These are phyloP conservation scores for Cyprinodon brontotheroides DNA, from an alignment of 2,113 vertebrate genomes.

Conservation along the genomic window DNA sequence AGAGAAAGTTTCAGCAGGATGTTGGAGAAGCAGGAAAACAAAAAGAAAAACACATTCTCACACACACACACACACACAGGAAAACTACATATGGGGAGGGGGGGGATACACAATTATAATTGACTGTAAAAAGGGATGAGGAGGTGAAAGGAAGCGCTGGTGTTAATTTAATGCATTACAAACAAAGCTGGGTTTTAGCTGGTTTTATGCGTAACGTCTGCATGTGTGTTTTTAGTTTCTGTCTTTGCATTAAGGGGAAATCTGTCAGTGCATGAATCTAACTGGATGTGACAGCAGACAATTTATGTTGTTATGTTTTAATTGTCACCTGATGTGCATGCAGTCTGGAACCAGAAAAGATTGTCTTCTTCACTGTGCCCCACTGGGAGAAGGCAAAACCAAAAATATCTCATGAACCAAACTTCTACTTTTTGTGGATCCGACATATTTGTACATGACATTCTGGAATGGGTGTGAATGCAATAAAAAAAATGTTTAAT, in stretches of 20 bases:
- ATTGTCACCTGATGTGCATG: slow-evolving; percentile 80
- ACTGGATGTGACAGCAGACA: slow-evolving; percentile 79
- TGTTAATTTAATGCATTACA: slow-evolving; percentile 64
- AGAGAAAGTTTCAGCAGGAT: slow-evolving; percentile 60
- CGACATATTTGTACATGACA: slow-evolving; percentile 20
- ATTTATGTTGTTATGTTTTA: slow-evolving; percentile 82
- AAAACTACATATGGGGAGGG: slow-evolving; percentile 69
- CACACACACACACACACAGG: background rate
- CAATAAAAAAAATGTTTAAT: background rate
- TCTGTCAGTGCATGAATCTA: slow-evolving; percentile 65
- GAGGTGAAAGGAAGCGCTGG: slow-evolving; percentile 38
- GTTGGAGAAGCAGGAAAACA: slow-evolving; percentile 16
- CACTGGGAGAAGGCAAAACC: slow-evolving; percentile 20
- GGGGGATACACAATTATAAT: slow-evolving; percentile 56
- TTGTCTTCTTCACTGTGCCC: slow-evolving; percentile 41
- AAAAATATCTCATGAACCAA: slow-evolving; percentile 29
- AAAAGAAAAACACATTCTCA: slow-evolving; percentile 7
- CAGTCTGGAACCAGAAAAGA: slow-evolving; percentile 73
- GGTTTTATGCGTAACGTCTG: slow-evolving; percentile 3
- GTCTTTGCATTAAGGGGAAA: slow-evolving; percentile 51
- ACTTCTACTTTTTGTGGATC: background rate
- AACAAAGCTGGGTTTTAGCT: slow-evolving; percentile 62
- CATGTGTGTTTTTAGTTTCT: background rate
- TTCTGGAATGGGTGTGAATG: background rate
- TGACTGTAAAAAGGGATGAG: slow-evolving; percentile 48